These are phyloP conservation scores for Dermolepida albohirtum DNA, from an alignment of 2,888 invertebrate genomes.

Conservation along the genomic window DNA sequence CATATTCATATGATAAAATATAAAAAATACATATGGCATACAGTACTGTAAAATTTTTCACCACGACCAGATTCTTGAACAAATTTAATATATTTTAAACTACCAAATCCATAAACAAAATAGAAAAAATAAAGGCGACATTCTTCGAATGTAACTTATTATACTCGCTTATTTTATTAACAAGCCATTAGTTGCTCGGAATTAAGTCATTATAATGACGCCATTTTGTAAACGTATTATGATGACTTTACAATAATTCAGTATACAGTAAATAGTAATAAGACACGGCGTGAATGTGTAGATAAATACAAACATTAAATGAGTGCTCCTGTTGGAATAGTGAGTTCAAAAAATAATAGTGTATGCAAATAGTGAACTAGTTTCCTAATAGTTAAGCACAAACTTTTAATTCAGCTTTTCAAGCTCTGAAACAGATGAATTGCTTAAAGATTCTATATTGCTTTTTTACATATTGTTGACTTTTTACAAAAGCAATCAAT, in stretches of 20 bases:
- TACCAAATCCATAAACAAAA: conserved; percentile 21
- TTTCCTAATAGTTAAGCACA: conserved; percentile 34
- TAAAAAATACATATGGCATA: conserved; percentile 36
- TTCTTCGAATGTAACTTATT: conserved; percentile 30
- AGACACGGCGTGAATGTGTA: conserved; percentile 64
- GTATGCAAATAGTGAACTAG: conserved; percentile 20
- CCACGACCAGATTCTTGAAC: conserved; percentile 29
- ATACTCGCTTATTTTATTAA: conserved; percentile 54
- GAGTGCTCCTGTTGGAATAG: conserved; percentile 49
- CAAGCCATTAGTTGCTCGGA: conserved; percentile 25
- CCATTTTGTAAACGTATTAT: conserved; percentile 23
- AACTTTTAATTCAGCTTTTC: conserved; percentile 31
- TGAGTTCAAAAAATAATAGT: conserved; percentile 30
- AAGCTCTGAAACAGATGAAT: conserved; percentile 25
- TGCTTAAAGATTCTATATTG: conserved; percentile 38
- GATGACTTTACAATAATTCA: conserved; percentile 46
- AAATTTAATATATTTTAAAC: conserved; percentile 20
- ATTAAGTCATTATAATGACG: conserved; percentile 7
- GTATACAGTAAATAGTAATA: conserved; percentile 50
- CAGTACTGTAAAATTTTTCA: conserved; percentile 19
- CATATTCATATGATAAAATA: conserved; percentile 35
- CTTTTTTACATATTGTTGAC: conserved; percentile 35
- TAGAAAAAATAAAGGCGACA: conserved; percentile 17
- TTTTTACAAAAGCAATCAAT: conserved; percentile 20
- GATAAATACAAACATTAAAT: conserved; percentile 48